A percentile compares a stretch with the other conserved stretches of the same genome.
These are phyloP conservation scores for Drosophila simulans DNA, from an alignment of 1,140 invertebrate species.

Conservation along the genomic window DNA sequence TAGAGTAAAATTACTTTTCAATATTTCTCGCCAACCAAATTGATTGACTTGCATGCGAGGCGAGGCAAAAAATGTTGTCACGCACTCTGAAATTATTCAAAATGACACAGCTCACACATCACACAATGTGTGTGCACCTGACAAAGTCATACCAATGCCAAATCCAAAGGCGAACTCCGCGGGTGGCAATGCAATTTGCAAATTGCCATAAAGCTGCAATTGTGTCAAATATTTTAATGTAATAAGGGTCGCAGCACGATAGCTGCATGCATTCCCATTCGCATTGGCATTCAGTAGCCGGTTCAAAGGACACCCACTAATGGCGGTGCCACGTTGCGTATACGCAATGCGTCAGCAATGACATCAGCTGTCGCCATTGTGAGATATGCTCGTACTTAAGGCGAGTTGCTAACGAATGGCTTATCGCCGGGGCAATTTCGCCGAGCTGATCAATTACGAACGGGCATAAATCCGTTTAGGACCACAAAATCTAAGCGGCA, in stretches of 20 bases:
- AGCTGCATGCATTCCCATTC: constrained; percentile 7
- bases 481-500: constrained; percentile 54
- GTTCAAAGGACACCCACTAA: constrained; percentile 10
- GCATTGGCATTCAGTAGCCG: constrained; percentile 6
- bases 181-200: constrained; percentile 61
- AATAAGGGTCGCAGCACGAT: constrained; percentile 53
- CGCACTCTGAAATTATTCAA: constrained; percentile 58
- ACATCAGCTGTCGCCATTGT: constrained; percentile 37
- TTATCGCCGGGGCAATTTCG: constrained; percentile 43
- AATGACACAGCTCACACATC: constrained; percentile 44
- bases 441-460: constrained; percentile 65
- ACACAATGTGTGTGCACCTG: constrained; percentile 42
- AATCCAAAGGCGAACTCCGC: constrained; percentile 11
- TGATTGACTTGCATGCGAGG: constrained; percentile 70
- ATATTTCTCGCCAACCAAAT: constrained; percentile 34
- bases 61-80: constrained; percentile 50
- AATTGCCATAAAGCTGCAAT: constrained; percentile 61
- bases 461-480: constrained; percentile 68
- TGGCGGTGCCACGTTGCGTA: constrained; percentile 36
- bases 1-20: constrained; percentile 31
- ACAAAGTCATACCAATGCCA: constrained; percentile 14
- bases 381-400: constrained; percentile 29
- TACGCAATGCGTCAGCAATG: constrained; percentile 47
- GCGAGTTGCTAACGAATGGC: constrained; percentile 26
- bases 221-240: constrained; percentile 72